Conservation (phyloP, 2,888 invertebrate genomes). For the Drosophila atroscutellata region DNA sequence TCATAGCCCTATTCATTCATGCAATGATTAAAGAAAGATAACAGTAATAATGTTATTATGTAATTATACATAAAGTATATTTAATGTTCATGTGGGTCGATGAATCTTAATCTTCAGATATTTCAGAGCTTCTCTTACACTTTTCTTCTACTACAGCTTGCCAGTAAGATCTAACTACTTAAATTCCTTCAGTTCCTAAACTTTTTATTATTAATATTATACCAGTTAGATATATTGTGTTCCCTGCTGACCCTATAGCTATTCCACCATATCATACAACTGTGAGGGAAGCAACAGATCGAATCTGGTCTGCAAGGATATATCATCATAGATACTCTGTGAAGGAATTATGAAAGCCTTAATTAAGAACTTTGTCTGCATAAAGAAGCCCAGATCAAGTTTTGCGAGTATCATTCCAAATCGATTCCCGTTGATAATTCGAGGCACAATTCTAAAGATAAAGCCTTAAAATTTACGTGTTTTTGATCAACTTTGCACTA, state of each 20-base stretch:
- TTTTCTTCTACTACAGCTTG: neutral
- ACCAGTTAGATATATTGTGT: neutral
- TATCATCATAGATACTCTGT: neutral
- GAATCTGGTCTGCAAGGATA: neutral
- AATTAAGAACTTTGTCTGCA: accelerated
- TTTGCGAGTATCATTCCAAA: neutral
- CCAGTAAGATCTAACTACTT: no score
- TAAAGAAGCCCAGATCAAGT: neutral
- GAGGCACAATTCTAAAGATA: neutral
- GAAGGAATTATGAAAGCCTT: neutral
- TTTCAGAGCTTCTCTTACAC: neutral
- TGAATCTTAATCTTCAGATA: neutral
- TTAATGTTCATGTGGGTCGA: neutral
- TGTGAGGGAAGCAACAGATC: accelerated
- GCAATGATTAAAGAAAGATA: neutral
- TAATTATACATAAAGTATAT: neutral
- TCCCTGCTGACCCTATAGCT: neutral
- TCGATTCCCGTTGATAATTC: neutral
- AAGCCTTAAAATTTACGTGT: no score
- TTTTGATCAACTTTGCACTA: no score
- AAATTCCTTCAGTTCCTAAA: neutral
- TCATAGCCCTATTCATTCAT: neutral
- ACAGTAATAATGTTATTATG: neutral
- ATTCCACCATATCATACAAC: neutral
- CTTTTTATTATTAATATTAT: neutral